Percentiles rank a stretch among this genome's conserved stretches.
Conservation (phyloP, 2,113 vertebrate species). For the Arizona elegans region DNA sequence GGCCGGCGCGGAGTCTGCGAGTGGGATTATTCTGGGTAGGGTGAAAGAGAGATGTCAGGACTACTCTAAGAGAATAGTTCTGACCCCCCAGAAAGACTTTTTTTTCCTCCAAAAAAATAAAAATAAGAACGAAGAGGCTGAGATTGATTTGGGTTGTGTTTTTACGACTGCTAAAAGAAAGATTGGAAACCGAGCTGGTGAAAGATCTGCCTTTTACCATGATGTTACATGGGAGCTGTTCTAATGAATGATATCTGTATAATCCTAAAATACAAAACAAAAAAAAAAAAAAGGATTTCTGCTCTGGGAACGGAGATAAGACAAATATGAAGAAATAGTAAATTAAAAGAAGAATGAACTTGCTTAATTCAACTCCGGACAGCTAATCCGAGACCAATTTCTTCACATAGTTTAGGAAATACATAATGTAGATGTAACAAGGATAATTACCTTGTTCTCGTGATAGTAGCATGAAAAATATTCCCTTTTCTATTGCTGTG, state of each 20-base stretch:
- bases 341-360: background rate
- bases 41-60: conserved; percentile 58
- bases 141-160: conserved; percentile 43
- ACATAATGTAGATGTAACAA: background rate
- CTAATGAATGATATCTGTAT: conserved; percentile 32
- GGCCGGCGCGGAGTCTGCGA: conserved; percentile 69
- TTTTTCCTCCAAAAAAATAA: background rate
- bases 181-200: conserved; percentile 40
- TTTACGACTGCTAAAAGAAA: conserved; percentile 52
- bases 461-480: background rate
- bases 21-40: conserved; percentile 58
- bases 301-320: conserved; percentile 23
- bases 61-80: conserved; percentile 45
- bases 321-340: background rate
- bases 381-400: background rate
- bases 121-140: conserved; percentile 14
- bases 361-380: background rate
- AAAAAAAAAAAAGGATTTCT: background rate
- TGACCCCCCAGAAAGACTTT: conserved; percentile 55
- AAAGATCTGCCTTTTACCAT: conserved; percentile 28
- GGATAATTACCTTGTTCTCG: background rate
- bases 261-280: conserved; percentile 3
- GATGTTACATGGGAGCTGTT: conserved; percentile 39
- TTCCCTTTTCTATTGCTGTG: background rate
- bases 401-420: background rate